Percentiles rank a stretch among this genome's conserved stretches.
Evolutionary conservation across 2,797 vertebrate genomes (phyloP).

Genomic region (Cyclura pinguis): DNA sequence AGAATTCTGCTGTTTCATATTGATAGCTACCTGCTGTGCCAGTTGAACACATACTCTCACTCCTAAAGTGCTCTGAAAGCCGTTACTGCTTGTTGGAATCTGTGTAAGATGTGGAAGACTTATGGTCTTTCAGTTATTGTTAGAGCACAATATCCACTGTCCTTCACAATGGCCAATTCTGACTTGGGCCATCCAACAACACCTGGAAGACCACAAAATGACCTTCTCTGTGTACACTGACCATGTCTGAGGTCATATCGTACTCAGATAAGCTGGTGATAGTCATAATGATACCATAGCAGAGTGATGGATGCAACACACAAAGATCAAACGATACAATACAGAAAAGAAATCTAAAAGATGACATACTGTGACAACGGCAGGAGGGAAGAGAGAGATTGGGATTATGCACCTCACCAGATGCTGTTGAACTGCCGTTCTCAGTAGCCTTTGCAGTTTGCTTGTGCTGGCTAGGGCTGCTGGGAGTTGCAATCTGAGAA

Average conservation of each 20-base stretch:
- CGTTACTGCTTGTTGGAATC: background rate
- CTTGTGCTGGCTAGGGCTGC: no score
- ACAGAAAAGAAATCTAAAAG: background rate
- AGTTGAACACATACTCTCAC: background rate
- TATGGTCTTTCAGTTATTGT: background rate
- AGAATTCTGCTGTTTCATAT: slow-evolving; percentile 5
- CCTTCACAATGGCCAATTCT: no score
- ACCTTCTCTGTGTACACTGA: background rate
- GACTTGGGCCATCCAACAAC: no score
- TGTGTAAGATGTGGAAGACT: background rate
- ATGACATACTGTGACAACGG: background rate
- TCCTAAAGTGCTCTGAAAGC: background rate
- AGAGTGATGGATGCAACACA: background rate
- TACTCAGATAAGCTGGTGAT: background rate
- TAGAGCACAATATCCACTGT: no score
- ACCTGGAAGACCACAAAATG: no score
- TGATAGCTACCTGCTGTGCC: rapidly evolving
- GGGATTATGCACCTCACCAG: no score
- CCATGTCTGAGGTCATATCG: background rate
- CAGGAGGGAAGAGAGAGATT: background rate
- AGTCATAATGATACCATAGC: background rate
- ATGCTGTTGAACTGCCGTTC: no score
- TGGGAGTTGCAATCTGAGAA: no score
- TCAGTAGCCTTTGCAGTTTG: no score
- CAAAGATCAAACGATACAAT: background rate